These are phyloP conservation scores for Scomber scombrus DNA, from an alignment of 2,113 vertebrate genomes.

Conservation along the genomic window DNA sequence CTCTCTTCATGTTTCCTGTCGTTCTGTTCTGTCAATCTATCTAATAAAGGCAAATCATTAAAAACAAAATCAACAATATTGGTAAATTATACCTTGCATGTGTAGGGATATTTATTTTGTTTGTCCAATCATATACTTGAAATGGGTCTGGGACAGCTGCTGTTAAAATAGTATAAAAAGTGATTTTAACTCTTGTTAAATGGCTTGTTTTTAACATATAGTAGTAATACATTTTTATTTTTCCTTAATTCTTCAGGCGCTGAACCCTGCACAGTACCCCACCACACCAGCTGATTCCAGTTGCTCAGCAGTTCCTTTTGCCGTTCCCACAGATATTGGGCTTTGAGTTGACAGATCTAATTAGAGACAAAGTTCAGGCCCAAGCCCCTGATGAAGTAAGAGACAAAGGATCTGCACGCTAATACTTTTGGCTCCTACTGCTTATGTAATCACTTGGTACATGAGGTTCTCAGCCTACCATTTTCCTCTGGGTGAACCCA, in stretches of 20 bases:
- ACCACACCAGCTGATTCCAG: conserved; percentile 32
- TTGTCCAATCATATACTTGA: conserved; percentile 13
- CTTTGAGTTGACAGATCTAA: conserved; percentile 77
- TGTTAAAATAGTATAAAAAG: too few species aligned
- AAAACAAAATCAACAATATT: not conserved
- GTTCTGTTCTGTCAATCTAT: not conserved
- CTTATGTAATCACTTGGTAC: conserved; percentile 57
- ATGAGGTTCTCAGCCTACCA: conserved; percentile 34
- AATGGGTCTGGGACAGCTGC: too few species aligned
- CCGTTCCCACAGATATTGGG: conserved; percentile 68
- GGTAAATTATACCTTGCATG: not conserved
- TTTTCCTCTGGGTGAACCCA: conserved; percentile 24
- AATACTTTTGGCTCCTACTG: conserved; percentile 50
- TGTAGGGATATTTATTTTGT: conserved; percentile 2
- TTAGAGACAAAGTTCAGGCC: conserved; percentile 67
- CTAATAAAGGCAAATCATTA: not conserved
- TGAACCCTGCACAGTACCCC: conserved; percentile 16
- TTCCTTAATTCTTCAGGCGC: not conserved
- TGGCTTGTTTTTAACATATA: too few species aligned
- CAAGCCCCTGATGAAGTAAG: conserved; percentile 56
- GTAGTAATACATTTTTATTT: not conserved
- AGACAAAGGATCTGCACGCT: conserved; percentile 57
- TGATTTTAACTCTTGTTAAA: too few species aligned
- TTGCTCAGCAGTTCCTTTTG: conserved; percentile 52
- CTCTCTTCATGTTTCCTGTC: too few species aligned